Conservation (phyloP, 2,113 vertebrate genomes). For the Narcine bancroftii region DNA sequence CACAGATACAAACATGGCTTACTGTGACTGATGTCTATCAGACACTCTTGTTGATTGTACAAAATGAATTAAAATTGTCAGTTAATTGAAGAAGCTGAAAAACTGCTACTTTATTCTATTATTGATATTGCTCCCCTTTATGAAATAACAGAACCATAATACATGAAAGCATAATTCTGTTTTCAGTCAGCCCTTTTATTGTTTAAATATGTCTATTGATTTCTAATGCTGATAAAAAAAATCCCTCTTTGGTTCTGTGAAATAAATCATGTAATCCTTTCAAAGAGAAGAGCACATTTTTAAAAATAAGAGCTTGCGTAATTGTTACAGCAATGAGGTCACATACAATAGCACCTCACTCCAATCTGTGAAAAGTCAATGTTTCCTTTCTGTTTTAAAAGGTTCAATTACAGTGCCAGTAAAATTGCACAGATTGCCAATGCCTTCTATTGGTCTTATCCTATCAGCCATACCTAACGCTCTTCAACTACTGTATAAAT, state of each 20-base stretch:
- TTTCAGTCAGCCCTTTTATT: constrained; percentile 14
- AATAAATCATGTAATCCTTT: constrained; percentile 32
- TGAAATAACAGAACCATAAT: not conserved
- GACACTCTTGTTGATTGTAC: not conserved
- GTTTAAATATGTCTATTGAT: constrained; percentile 28
- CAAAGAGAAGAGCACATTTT: constrained; percentile 23
- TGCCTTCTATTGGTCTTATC: constrained; percentile 78
- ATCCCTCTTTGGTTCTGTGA: constrained; percentile 15
- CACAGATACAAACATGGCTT: constrained; percentile 5
- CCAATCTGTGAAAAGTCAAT: constrained; percentile 33
- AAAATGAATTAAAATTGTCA: too few relatives aligned
- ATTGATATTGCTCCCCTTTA: not conserved
- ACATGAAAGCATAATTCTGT: constrained; percentile 2
- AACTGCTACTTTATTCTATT: not conserved
- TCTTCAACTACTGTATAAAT: constrained; percentile 37
- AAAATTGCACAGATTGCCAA: constrained; percentile 67
- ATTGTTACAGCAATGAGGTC: constrained; percentile 34
- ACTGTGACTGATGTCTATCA: not conserved
- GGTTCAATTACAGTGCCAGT: constrained; percentile 39
- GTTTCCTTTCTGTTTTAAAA: constrained; percentile 42
- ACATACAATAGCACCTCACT: constrained; percentile 30
- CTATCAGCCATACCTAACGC: constrained; percentile 51
- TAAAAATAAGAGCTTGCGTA: constrained; percentile 15
- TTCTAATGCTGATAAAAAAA: constrained; percentile 22
- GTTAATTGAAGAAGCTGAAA: constrained; percentile 11